Evolutionary conservation across 2,888 invertebrate species (phyloP), one percentile per base, ranked within the genome.

Genomic region (Julus scandinavius): DNA sequence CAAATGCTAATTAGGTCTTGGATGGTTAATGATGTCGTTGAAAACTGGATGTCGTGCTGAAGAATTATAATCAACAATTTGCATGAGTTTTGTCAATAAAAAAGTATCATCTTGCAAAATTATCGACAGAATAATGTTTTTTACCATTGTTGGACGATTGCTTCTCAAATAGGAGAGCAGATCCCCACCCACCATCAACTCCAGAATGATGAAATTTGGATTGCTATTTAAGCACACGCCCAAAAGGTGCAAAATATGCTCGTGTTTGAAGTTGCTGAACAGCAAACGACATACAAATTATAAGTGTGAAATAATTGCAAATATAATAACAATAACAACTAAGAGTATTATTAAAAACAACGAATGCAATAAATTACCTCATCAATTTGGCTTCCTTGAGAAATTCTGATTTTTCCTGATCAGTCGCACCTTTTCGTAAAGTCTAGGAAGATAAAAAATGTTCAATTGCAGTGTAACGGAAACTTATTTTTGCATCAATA

Each of bases 181-280:
- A 93, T 99, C 99, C 0, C 99, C 99, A 5, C 97, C 98, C 92
- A 98, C 97, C 99, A 99, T 99, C 29, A 99, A 94, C 92, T 99
- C 99, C 94, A 99, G 95, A 86, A 99, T 96, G 90, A 99, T 95
- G 91, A 97, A 97, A 91, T 97, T 96, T 9, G 98, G 96, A 91
- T 98, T 98, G 90, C 96, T 96, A 92, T 99, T 98, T 50, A 98
- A 94, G 91, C 98, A 99, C 6, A 99, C 97, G 0, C 99, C 99
- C 11, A 99, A 94, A 50, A 99, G 94, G 89, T 97, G 95, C 45
- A 99, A 93, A 88, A 99, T 99, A 91, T 99, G 98, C 89, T 98
- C 96, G 92, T 99, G 99, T 90, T 97, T 97, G 92, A 99, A 99
- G 92, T 99, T 98, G 88, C 97, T 91, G 80, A 1, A 50, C 50